Evolutionary conservation across 2,113 vertebrate genomes (phyloP), one percentile per base, ranked within the genome.

Genomic region (Pachycephala philippinensis): DNA sequence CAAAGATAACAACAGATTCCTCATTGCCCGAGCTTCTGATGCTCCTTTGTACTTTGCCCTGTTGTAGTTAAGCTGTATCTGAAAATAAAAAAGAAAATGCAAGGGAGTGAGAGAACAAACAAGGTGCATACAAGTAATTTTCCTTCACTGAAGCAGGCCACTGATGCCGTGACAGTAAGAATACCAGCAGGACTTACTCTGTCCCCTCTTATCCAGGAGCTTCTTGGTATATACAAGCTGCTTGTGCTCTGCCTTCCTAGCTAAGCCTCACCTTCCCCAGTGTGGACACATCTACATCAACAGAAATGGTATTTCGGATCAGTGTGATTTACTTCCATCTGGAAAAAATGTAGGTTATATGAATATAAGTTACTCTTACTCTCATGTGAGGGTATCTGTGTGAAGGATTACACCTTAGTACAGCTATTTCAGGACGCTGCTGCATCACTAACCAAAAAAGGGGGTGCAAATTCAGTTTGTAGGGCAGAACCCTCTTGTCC

Each of bases 141-240:
- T 57, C 37, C 39, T 80, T 53, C 54, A 28, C 54, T 13, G 37
- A 80, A 81, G 45, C 8, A 74, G 88, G 30, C 8, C 37, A 37
- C 7, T 0, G 0, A 22, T 69, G 22, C 9, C 20, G 31, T 72
- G 74, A 53, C 15, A 61, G n/a, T 21, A 42, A 53, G 30, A 79
- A 60, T 3, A 33, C 8, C 30, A 52, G n/a, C 28, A 60, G 49
- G 33, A 54, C 49, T 70, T 6, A 3, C 15, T 33, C 5, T 13
- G 7, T 37, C 28, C 13, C 35, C 28, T 56, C 59, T 90, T 15
- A 19, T 53, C 53, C 47, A 76, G 28, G 40, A 85, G 18, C 13
- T 89, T 54, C 35, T 72, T 47, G 33, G 15, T 45, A 28, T 56
- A 15, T 16, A 21, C 23, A 31, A 64, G 57, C 19, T 64, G 24